Conservation (phyloP, 2,113 vertebrate genomes). For the Xenus cinereus region DNA sequence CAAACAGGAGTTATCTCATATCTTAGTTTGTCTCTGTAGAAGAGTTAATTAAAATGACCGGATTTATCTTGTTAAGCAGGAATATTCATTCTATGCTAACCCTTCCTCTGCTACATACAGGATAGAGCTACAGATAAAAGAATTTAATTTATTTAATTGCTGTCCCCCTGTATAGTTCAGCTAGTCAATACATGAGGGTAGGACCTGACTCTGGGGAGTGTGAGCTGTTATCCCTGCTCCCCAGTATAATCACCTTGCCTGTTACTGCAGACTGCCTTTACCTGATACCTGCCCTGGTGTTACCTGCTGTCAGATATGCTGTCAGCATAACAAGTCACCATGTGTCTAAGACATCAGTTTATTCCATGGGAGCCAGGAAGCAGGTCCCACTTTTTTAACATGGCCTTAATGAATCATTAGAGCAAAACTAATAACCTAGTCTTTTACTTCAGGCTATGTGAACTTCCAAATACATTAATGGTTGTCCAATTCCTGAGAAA, state of each 20-base stretch:
- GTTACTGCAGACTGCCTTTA: neutral
- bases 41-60: constrained; percentile 56
- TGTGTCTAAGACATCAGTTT: neutral
- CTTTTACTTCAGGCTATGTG: neutral
- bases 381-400: neutral
- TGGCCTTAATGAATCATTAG: neutral
- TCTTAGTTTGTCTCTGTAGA: constrained; percentile 49
- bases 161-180: neutral
- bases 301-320: neutral
- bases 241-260: neutral
- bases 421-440: neutral
- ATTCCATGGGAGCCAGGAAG: neutral
- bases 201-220: neutral
- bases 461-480: neutral
- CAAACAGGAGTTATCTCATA: constrained; percentile 46
- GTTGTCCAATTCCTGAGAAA: neutral
- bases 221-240: neutral
- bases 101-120: neutral
- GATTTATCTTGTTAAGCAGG: constrained; percentile 56
- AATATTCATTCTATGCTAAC: constrained; percentile 3
- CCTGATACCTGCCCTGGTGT: neutral
- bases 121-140: neutral
- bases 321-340: neutral
- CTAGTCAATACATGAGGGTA: neutral
- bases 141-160: neutral